Base-by-base conservation (phyloP, 2,888 invertebrate genomes). In the Ferrisia virgata region DNA sequence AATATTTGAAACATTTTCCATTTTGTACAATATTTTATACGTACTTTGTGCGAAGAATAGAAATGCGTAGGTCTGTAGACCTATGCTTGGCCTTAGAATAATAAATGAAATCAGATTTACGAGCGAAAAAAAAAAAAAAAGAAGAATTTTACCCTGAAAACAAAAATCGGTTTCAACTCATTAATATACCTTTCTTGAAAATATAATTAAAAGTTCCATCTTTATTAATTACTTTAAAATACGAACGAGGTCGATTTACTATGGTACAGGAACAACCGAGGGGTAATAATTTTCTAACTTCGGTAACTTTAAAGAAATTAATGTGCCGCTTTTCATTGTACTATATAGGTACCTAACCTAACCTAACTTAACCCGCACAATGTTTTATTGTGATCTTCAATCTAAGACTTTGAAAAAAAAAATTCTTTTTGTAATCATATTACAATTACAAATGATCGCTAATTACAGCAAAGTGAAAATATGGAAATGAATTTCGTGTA, bases 171-270 rank as follows among this genome's bases (percentile, higher is more conserved):
- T 64, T 64, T 64, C 28, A 64, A 64, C 64, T 64, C 64, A 28
- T 64, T 64, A 58, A 58, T 58, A 64, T 64, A 64, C 28, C 64
- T 64, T 64, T 28, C 64, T 64, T 13, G 64, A 25, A 28, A 64
- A 64, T 28, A 64, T 28, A 64, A 64, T 64, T 64, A 64, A 64
- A 64, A 64, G 64, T 64, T 64, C 28, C 15, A 64, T 28, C 64
- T 64, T 64, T 64, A 64, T 64, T 64, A 64, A 64, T 64, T 64
- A 64, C 64, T 64, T 64, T 64, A 15, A 64, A 64, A 64, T 64
- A 64, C 28, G 28, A 64, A 64, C 31, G 64, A 64, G 64, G 64
- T 28, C 64, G 64, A 64, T 64, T 28, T 64, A n/a, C n/a, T n/a
- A 64, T 64, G 28, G 64, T 15, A 28, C 25, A 15, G 64, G 28